Evolutionary conservation across 1,140 invertebrate species (phyloP).

Genomic region (Drosophila sturtevanti): DNA sequence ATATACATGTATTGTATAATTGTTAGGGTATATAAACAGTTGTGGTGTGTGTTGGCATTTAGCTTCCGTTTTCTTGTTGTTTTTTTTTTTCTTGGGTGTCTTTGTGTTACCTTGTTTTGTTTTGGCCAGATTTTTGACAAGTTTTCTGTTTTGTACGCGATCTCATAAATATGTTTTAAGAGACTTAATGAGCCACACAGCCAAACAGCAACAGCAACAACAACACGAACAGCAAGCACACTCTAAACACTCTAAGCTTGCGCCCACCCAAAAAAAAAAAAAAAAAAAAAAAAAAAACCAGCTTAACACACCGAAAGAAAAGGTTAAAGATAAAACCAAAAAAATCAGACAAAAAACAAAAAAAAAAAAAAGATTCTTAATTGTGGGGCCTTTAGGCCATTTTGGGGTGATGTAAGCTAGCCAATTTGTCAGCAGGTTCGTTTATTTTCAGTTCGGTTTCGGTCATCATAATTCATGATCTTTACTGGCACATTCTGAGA

Average conservation of each 20-base stretch:
- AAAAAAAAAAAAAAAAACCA: neutral
- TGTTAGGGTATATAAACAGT: neutral
- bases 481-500: slow-evolving; percentile 3
- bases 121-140: slow-evolving; percentile 37
- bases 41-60: neutral
- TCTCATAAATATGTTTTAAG: slow-evolving; percentile 38
- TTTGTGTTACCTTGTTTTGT: slow-evolving; percentile 12
- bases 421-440: slow-evolving; percentile 74
- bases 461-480: neutral
- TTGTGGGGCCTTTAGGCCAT: slow-evolving; percentile 58
- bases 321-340: slow-evolving; percentile 44
- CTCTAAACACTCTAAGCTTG: slow-evolving; percentile 24
- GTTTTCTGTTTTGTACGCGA: neutral
- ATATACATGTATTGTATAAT: too few relatives aligned
- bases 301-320: slow-evolving; percentile 23
- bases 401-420: slow-evolving; percentile 68
- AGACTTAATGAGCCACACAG: slow-evolving; percentile 63
- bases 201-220: slow-evolving; percentile 4
- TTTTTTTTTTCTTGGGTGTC: neutral
- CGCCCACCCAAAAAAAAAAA: slow-evolving; percentile 52
- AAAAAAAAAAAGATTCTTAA: slow-evolving; percentile 53
- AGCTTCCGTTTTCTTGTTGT: slow-evolving; percentile 17
- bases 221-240: too few relatives aligned
- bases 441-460: slow-evolving; percentile 54
- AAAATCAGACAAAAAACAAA: too few relatives aligned